Evolutionary conservation across 2,888 invertebrate genomes (phyloP).

Genomic region (Tipula unca): DNA sequence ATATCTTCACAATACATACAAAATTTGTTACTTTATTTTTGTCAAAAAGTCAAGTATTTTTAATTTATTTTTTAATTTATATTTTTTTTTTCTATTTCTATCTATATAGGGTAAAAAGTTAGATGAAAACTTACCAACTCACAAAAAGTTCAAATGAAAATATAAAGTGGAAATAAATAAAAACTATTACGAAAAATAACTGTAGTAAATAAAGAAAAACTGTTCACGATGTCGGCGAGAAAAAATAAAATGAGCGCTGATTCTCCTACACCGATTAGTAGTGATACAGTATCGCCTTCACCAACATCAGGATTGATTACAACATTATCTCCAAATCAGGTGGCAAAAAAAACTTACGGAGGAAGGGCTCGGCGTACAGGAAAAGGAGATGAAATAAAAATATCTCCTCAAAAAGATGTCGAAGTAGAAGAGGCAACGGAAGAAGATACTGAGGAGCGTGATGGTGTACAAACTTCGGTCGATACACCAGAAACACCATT

Average conservation of each 20-base stretch:
- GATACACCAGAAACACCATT: background rate
- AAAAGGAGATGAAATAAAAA: background rate
- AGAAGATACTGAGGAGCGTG: conserved; percentile 20
- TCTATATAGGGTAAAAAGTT: background rate
- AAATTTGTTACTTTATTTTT: background rate
- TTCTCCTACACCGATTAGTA: conserved; percentile 27
- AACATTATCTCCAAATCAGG: background rate
- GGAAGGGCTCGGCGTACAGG: background rate
- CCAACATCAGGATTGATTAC: conserved; percentile 20
- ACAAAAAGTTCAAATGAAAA: background rate
- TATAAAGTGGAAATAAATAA: background rate
- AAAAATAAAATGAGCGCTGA: conserved; percentile 28
- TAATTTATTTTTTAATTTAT: background rate
- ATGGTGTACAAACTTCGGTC: background rate
- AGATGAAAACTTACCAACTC: background rate
- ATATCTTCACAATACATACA: background rate
- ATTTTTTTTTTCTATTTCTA: background rate
- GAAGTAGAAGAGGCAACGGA: conserved; percentile 1
- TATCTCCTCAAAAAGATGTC: background rate
- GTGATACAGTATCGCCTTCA: conserved; percentile 22
- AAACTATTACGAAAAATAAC: background rate
- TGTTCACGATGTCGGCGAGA: conserved; percentile 15
- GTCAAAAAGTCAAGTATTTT: background rate
- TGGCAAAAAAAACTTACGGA: conserved; percentile 17
- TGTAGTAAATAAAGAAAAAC: background rate